Evolutionary conservation across 2,113 vertebrate genomes (phyloP).

Genomic region (Alaudala cheleensis): DNA sequence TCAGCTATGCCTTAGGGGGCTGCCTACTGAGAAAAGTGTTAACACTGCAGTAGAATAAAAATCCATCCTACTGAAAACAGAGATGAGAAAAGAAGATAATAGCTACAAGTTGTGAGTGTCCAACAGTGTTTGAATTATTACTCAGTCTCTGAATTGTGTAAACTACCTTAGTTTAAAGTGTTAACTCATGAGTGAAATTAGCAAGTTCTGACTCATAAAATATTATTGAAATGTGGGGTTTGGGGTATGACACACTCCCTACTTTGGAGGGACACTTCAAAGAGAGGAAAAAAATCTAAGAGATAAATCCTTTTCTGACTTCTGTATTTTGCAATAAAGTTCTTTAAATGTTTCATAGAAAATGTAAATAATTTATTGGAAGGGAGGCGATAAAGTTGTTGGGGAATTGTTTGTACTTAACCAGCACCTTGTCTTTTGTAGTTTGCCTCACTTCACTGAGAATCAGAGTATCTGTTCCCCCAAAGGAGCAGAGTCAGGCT

Average conservation of each 20-base stretch:
- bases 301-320: neutral
- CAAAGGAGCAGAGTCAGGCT: neutral
- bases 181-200: conserved; percentile 33
- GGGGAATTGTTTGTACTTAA: conserved; percentile 10
- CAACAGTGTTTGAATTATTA: conserved; percentile 5
- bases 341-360: conserved; percentile 10
- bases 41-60: neutral
- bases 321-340: neutral
- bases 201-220: neutral
- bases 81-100: neutral
- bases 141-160: neutral
- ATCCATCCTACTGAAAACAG: neutral
- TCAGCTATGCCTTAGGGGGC: neutral
- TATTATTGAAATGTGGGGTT: neutral
- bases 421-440: neutral
- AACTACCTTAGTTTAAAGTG: neutral
- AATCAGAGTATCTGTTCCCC: neutral
- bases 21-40: neutral
- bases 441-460: neutral
- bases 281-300: neutral
- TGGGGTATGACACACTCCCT: neutral
- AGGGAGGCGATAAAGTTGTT: neutral
- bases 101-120: neutral
- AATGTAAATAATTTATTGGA: neutral
- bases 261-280: neutral